Base-by-base conservation (phyloP, 2,888 invertebrate species). In the Achlya flavicornis region DNA sequence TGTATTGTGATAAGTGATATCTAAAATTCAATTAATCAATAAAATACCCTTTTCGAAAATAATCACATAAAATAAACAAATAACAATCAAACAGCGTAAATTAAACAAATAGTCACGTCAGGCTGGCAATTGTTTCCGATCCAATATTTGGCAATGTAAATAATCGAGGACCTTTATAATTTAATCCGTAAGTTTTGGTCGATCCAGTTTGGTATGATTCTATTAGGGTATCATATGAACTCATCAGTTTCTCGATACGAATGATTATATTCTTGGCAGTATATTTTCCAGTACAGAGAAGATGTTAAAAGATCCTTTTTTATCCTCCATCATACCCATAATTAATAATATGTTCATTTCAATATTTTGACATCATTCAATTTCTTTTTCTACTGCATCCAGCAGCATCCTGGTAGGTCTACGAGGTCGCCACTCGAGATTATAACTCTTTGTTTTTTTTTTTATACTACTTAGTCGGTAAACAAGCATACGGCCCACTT, bases 91-190 rank as follows among this genome's bases (percentile, higher is more conserved):
- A 71, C 64, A 71, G 64, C 65, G 64, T 63, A 65, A 70, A 74
- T 73, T 69, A 70, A 71, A 61, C 70, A 74, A 72, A 75, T 71
- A 74, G 62, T 63, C 65, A 64, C 62, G 70, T 62, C 71, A 64
- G 46, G 66, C 66, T 62, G 38, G 60, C 72, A 64, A 69, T 71
- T 73, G 72, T 74, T 73, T 70, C 65, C 71, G 61, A 65, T 71
- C 69, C 67, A 71, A 74, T 74, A 76, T 78, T 75, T 71, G 67
- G 61, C 63, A 64, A 64, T 43, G 66, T 71, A 76, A 83, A 80
- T 75, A 80, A 73, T 68, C 19, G 74, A 70, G 72, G 76, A 80
- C 81, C 84, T 81, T 81, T 73, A 76, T 84, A 85, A 86, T 82
- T 81, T 70, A 80, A 84, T 84, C 66, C 32, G 65, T 67, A 76